Conservation (phyloP, 1,140 invertebrate genomes). For the Oryctes rhinoceros region DNA sequence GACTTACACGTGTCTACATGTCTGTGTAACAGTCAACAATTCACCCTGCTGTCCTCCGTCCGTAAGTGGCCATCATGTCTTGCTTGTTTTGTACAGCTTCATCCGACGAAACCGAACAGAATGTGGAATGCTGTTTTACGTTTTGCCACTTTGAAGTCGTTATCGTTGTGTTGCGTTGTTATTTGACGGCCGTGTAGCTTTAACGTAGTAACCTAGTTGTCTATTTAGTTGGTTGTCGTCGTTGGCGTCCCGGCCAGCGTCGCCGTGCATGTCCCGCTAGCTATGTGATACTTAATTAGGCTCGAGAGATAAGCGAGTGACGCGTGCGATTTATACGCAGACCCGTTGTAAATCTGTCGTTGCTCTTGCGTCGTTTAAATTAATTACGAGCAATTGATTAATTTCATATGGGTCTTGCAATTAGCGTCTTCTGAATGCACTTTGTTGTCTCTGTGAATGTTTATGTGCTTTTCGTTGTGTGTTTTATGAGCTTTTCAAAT, state of each 20-base stretch:
- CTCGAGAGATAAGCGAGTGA: conserved; percentile 7
- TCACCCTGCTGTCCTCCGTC: conserved; percentile 80
- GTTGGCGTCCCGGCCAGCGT: background rate
- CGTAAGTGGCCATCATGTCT: conserved; percentile 70
- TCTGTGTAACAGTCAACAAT: conserved; percentile 84
- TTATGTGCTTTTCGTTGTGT: background rate
- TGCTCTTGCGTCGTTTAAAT: conserved; percentile 7
- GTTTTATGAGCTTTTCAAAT: background rate
- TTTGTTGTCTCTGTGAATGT: background rate
- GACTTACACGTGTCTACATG: conserved; percentile 89
- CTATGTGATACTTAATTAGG: conserved; percentile 11
- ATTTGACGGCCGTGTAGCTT: conserved; percentile 6
- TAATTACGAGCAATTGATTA: conserved; percentile 19
- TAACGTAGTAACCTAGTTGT: background rate
- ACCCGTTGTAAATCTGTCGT: background rate
- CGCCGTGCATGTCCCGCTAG: background rate
- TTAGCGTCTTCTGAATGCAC: conserved; percentile 2
- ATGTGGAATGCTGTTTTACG: background rate
- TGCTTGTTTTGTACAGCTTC: background rate
- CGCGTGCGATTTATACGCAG: background rate
- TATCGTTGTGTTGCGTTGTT: conserved; percentile 12
- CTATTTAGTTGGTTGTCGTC: background rate
- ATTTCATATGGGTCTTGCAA: background rate
- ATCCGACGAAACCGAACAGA: background rate
- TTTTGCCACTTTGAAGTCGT: conserved; percentile 7